Conservation (phyloP, 2,797 vertebrate species). For the Trematomus bernacchii region DNA sequence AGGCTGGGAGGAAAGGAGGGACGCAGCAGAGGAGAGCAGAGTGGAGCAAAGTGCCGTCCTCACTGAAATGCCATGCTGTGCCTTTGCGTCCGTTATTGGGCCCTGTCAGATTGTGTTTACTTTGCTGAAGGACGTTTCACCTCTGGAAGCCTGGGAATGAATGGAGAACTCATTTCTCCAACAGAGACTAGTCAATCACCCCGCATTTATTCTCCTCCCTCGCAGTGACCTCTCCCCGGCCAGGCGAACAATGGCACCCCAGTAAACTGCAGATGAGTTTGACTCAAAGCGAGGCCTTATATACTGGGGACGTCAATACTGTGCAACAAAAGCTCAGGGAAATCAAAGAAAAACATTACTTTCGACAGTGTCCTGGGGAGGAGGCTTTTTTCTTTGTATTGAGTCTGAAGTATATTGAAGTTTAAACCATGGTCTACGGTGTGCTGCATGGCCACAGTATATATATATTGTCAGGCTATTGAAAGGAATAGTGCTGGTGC, state of each 20-base stretch:
- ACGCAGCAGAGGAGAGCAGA: conserved; percentile 8
- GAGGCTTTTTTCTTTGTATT: conserved; percentile 19
- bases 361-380: conserved; percentile 26
- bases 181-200: conserved; percentile 83
- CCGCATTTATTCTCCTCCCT: conserved; percentile 79
- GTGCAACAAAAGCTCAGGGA: conserved; percentile 68
- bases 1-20: conserved; percentile 18
- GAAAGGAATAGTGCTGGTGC: conserved; percentile 20
- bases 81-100: conserved; percentile 65
- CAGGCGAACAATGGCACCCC: conserved; percentile 74
- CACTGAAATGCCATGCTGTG: conserved; percentile 61
- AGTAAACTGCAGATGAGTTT: conserved; percentile 77
- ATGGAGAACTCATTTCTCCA: conserved; percentile 80
- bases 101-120: conserved; percentile 80
- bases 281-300: conserved; percentile 72
- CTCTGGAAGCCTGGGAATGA: conserved; percentile 79
- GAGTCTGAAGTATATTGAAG: conserved; percentile 23
- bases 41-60: conserved; percentile 60
- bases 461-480: conserved; percentile 22
- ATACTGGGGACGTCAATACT: conserved; percentile 68
- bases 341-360: conserved; percentile 64
- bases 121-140: conserved; percentile 83
- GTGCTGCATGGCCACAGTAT: conserved; percentile 17
- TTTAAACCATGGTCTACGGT: conserved; percentile 21
- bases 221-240: conserved; percentile 75